A percentile compares a stretch with the other conserved stretches of the same genome.
Conservation (phyloP, 1,140 invertebrate species). For the Apis mellifera region DNA sequence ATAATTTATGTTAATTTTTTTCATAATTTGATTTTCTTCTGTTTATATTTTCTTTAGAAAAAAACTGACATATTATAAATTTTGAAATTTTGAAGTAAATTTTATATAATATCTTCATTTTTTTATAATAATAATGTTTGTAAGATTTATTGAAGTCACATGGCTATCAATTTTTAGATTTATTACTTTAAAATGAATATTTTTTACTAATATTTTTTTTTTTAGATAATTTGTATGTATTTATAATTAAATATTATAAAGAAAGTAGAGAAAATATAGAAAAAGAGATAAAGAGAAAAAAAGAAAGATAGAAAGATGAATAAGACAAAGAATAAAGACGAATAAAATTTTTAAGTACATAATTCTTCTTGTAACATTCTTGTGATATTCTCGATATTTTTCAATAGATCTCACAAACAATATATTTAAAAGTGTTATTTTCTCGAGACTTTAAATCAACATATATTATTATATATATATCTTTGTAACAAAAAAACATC, state of each 20-base stretch:
- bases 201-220: not conserved
- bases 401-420: constrained; percentile 26
- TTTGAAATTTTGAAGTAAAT: constrained; percentile 7
- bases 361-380: not conserved
- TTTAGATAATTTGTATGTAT: not conserved
- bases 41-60: not conserved
- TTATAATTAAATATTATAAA: not conserved
- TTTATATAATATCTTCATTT: not conserved
- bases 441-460: not conserved
- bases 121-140: not conserved
- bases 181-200: not conserved
- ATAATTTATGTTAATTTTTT: not conserved
- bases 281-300: not conserved
- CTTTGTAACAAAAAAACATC: constrained; percentile 21
- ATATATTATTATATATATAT: constrained; percentile 1
- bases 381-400: not conserved
- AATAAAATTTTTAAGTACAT: constrained; percentile 27
- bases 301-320: not conserved
- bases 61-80: not conserved
- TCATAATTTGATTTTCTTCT: not conserved
- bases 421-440: not conserved
- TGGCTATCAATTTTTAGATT: not conserved
- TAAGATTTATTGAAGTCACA: constrained; percentile 21
- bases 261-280: not conserved
- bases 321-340: too few relatives aligned